phyloP scores from a whole-genome alignment of 2,113 vertebrate genomes.

The Paracanthobrama guichenoti region DNA sequence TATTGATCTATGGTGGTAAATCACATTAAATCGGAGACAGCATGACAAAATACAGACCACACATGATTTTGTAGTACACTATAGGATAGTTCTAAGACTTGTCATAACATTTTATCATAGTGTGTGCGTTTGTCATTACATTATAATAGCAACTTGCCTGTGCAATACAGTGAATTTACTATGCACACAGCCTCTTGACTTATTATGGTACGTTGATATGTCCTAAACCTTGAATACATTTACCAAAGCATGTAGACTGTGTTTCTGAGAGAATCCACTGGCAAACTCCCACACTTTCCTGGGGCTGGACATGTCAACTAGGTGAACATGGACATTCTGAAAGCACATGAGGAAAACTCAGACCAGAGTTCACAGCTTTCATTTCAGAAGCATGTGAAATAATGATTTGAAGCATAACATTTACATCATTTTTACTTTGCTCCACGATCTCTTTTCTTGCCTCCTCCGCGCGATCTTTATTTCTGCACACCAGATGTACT shows the following conservation, averaged over 20 bases:
- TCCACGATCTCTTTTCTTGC: constrained; percentile 78
- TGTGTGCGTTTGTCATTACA: background rate
- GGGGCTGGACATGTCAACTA: constrained; percentile 81
- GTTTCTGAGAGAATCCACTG: constrained; percentile 74
- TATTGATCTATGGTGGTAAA: constrained; percentile 77
- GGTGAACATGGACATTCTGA: constrained; percentile 80
- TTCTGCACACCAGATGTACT: constrained; percentile 84
- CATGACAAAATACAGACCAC: background rate
- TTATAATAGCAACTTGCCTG: background rate
- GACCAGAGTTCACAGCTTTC: background rate
- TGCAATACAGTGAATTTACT: background rate
- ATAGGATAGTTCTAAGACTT: too few relatives aligned
- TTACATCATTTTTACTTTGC: constrained; percentile 76
- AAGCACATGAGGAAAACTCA: background rate
- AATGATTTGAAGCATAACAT: background rate
- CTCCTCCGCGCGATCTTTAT: constrained; percentile 72
- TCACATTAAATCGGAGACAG: background rate
- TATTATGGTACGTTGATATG: background rate
- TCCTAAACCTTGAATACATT: constrained; percentile 40
- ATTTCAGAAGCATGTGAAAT: background rate
- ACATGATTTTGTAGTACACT: too few relatives aligned
- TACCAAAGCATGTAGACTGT: constrained; percentile 80
- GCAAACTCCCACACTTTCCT: constrained; percentile 82
- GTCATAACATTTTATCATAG: background rate
- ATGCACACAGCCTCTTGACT: background rate